Base-by-base conservation (phyloP, 1,140 invertebrate species). In the Bombus waltoni region DNA sequence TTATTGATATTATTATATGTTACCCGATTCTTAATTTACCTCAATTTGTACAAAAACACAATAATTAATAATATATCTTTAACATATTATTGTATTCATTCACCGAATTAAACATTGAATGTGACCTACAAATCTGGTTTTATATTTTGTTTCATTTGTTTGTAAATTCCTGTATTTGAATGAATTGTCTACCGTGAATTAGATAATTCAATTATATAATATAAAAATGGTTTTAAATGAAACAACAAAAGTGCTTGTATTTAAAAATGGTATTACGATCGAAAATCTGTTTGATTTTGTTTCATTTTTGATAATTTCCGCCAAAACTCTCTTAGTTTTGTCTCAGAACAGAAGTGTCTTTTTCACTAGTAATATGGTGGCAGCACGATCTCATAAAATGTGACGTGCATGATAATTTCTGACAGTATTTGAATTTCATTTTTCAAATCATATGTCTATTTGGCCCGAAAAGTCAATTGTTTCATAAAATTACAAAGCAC, bases 361-460 rank as follows among this genome's bases (percentile, higher is more conserved):
- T 53, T 32, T 62, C 32, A 47, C 32, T 28, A 22, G 42, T 72
- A 65, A 35, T 28, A 68, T 59, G 78, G 28, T 78, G 88, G 87
- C 88, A 90, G 88, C 88, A 90, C 87, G 78, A 70, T 84, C 81
- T 80, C 59, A n/a, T 88, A 71, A 81, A 89, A 88, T 90, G 89
- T 90, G 87, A 90, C 85, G 87, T 88, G 81, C 81, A 80, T 53
- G 72, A 86, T 86, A 76, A 86, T 79, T 74, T 72, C 85, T 89
- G 90, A 91, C 83, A 90, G 88, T 70, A 74, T 91, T 91, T 91
- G 85, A 90, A 91, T 88, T 84, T 87, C 76, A 74, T 77, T 90
- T 77, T 76, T 68, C 18, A 44, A 47, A 73, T 80, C 62, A 44
- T 42, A 65, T 76, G 3, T 87, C n/a, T 71, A n/a, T 75, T 62